phyloP scores from a whole-genome alignment of 1,140 invertebrate genomes.

The Liolophura sinensis region DNA sequence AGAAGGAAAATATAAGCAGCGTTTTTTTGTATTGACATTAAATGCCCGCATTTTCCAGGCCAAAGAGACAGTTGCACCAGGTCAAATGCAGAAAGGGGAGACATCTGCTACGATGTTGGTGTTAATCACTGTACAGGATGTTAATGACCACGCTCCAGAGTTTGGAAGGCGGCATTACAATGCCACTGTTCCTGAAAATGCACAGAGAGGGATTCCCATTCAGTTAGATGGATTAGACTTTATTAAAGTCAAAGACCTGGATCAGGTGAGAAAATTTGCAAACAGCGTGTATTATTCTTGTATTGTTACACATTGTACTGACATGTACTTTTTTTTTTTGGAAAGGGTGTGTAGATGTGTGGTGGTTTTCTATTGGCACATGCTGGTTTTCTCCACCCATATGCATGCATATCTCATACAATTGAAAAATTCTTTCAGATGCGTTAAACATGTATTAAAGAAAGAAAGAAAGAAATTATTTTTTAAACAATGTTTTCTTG shows the following conservation, averaged over 20 bases:
- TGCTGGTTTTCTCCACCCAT: background rate
- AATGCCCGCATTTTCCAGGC: constrained; percentile 15
- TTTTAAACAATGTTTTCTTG: constrained; percentile 35
- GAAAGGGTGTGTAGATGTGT: background rate
- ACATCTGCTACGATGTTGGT: constrained; percentile 85
- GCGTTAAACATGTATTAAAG: too few species aligned
- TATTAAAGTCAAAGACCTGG: too few species aligned
- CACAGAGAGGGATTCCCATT: constrained; percentile 82
- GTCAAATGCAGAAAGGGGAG: constrained; percentile 59
- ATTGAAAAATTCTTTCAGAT: too few species aligned
- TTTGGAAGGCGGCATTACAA: constrained; percentile 79
- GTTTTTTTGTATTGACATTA: too few species aligned
- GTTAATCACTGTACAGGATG: constrained; percentile 89
- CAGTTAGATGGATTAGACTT: too few species aligned
- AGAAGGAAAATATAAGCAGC: too few species aligned
- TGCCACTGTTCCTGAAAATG: constrained; percentile 90
- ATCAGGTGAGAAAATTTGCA: too few species aligned
- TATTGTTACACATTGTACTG: too few species aligned
- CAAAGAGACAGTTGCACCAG: constrained; percentile 27
- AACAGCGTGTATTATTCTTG: too few species aligned
- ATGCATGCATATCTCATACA: too few species aligned
- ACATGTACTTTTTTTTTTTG: background rate
- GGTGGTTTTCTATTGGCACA: background rate
- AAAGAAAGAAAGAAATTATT: too few species aligned
- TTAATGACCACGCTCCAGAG: constrained; percentile 89